These are phyloP conservation scores for Ophion ventricosus DNA, from an alignment of 2,888 invertebrate species.

Conservation along the genomic window DNA sequence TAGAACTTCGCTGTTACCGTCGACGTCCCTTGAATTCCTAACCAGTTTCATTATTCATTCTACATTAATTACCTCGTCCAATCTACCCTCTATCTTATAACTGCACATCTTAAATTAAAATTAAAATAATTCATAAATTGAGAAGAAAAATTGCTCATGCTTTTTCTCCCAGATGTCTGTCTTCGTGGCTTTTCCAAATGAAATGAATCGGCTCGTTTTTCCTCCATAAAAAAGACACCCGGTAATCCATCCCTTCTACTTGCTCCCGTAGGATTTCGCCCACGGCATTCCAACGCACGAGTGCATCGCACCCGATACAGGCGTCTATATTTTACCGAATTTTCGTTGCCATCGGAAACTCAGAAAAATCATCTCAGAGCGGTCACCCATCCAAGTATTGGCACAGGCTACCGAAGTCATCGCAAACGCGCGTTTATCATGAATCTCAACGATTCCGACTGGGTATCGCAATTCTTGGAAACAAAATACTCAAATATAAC, in stretches of 20 bases:
- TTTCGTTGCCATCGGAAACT: background rate
- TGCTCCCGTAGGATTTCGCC: too few relatives aligned
- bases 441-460: too few relatives aligned
- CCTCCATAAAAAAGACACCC: background rate
- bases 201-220: background rate
- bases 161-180: too few relatives aligned
- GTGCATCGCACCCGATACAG: background rate
- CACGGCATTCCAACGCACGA: background rate
- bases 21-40: background rate
- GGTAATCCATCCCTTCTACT: too few relatives aligned
- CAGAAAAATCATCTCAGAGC: too few relatives aligned
- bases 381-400: too few relatives aligned
- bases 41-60: background rate
- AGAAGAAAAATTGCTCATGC: background rate
- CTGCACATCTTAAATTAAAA: background rate
- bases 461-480: too few relatives aligned
- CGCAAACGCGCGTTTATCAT: too few relatives aligned
- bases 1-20: background rate
- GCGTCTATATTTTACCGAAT: background rate
- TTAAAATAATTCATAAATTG: background rate
- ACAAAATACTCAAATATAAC: too few relatives aligned
- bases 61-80: background rate
- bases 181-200: background rate
- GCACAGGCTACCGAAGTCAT: too few relatives aligned
- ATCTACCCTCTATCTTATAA: background rate